Evolutionary conservation across 1,140 invertebrate genomes (phyloP), one percentile per base, ranked within the genome.

Genomic region (Phenacoccus solenopsis): DNA sequence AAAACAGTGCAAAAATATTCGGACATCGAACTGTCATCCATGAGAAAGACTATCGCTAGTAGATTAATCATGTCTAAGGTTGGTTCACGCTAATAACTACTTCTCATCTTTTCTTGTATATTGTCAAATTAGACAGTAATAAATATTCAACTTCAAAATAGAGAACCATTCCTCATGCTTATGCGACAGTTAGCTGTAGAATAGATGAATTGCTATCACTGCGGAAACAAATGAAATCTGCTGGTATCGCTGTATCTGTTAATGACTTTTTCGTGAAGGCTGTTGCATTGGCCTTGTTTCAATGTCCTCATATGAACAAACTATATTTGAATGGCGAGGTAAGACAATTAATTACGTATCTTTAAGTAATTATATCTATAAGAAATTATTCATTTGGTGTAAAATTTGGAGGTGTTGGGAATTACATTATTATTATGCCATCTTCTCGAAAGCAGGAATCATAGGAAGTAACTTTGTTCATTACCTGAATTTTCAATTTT

Each of bases 261-360:
- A 98, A 98, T 78, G 96, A 98, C 79, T 97, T 99, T 75, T 89
- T 99, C 59, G 91, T 99, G 56, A 98, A 98, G 79, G 96, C 93
- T 1, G 86, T 92, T 24, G 94, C 96, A 1, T 81, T 93, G 68
- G 92, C 97, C 16, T 93, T 91, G 79, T 87, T 88, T 76, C 89
- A 91, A 79, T 91, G 98, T 70, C 97, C 97, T 0, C 90, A 96
- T 75, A 91, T 88, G 1, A 99, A 99, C 78, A 93, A 91, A 16
- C 87, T 93, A 22, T 99, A 67, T 59, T 27, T 71, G 61, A 74
- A 74, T 28, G 68, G 74, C 64, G 69, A 75, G 70, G 72, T 74
- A 71, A 72, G 68, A 10, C 16, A 67, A 28, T 78, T 30, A n/a
- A 49, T 49, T 49, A 16, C 16, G 13, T 16, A 49, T 16, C 20